These are phyloP conservation scores for Paelopatides confundens DNA, from an alignment of 53 echinoderm and acorn worm genomes.

Conservation along the genomic window DNA sequence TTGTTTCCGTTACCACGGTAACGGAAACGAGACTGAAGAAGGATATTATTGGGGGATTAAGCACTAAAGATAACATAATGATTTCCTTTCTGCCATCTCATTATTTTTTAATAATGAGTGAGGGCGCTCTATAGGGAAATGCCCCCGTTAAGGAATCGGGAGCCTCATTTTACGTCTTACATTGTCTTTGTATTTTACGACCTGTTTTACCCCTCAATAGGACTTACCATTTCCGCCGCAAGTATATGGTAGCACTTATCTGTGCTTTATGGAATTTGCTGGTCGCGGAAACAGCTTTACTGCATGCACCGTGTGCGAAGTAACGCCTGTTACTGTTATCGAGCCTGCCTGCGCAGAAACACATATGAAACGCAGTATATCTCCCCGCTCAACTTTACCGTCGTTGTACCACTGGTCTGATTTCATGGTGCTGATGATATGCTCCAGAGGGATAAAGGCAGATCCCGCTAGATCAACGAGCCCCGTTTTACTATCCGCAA, in stretches of 20 bases:
- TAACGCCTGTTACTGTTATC: not conserved
- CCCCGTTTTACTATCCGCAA: too few relatives aligned
- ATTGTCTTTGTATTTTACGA: not conserved
- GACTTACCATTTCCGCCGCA: not conserved
- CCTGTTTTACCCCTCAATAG: not conserved
- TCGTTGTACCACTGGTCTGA: not conserved
- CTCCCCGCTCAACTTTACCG: not conserved
- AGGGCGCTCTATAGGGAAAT: too few relatives aligned
- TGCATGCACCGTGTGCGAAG: not conserved
- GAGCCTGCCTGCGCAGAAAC: not conserved
- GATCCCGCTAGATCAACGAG: too few relatives aligned
- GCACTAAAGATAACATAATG: too few relatives aligned
- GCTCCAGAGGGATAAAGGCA: too few relatives aligned
- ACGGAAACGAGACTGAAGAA: too few relatives aligned
- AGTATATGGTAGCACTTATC: slow-evolving; percentile 7
- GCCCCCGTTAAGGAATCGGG: not conserved
- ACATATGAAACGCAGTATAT: not conserved
- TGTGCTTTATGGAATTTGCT: not conserved
- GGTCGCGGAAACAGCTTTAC: not conserved
- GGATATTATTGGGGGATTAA: too few relatives aligned
- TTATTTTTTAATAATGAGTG: too few relatives aligned
- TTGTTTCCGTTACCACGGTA: too few relatives aligned
- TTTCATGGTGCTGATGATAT: not conserved
- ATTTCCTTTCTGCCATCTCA: too few relatives aligned
- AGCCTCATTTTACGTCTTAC: not conserved